Evolutionary conservation across 2,888 invertebrate species (phyloP), one percentile per base, ranked within the genome.

Genomic region (Perizoma affinitatum): DNA sequence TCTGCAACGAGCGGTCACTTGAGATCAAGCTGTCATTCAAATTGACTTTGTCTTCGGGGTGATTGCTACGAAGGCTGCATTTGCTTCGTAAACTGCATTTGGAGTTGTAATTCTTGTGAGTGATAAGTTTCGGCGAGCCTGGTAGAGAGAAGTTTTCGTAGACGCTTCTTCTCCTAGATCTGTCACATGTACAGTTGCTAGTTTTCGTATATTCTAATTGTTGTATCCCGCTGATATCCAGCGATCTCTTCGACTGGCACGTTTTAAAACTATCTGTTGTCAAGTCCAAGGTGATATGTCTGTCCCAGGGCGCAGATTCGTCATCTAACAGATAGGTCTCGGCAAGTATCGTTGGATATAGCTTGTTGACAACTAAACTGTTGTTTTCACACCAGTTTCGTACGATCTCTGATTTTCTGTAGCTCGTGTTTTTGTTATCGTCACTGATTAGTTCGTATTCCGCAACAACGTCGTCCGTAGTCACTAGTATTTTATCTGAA

Each of bases 401-500:
- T n/a, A 91, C 82, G 66, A 88, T 78, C 48, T 91, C 88, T 0
- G 92, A 89, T 71, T 87, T 91, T 62, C 89, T 79, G 56, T 73
- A 71, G 5, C 74, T 67, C n/a, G 75, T 70, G 22, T 69, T 70
- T 7, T 74, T 82, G 44, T 79, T 69, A 47, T 84, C 76, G 42
- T 90, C 83, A 67, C 90, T 85, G 58, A 76, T 72, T 0, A 84
- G 80, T 68, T 81, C 86, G 61, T 95, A 95, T 83, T 95, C 95
- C 6, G 94, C 95, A 36, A 94, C 84, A 67, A 93, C 76, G 70
- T 93, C 85, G 65, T 94, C 94, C 71, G 93, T 94, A 54, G 94
- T 93, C 67, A 95, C 82, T 71, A 95, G 74, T 68, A 95, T 87
- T 87, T 94, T 94, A 70, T 95, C 95, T 95, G 88, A 4, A 92